A percentile compares a stretch with the other conserved stretches of the same genome.
These are phyloP conservation scores for Sesia bembeciformis DNA, from an alignment of 2,888 invertebrate species.

Conservation along the genomic window DNA sequence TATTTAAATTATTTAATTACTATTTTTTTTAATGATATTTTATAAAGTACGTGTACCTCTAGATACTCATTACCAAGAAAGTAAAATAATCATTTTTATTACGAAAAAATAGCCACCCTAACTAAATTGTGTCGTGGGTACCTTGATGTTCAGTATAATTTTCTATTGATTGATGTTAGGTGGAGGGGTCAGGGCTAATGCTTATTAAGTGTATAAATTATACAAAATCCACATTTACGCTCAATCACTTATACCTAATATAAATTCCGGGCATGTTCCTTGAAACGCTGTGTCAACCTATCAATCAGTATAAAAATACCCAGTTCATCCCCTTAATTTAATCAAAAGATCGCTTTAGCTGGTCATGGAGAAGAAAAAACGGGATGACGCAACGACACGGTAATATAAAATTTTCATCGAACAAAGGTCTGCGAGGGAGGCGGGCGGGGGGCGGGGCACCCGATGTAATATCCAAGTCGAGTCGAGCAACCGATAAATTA, in stretches of 20 bases:
- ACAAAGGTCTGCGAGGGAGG: conserved; percentile 27
- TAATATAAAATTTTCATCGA: conserved; percentile 69
- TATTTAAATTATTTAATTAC: no score
- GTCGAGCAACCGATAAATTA: conserved; percentile 67
- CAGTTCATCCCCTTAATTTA: conserved; percentile 70
- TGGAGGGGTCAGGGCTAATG: conserved; percentile 21
- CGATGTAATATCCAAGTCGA: conserved; percentile 64
- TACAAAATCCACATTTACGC: conserved; percentile 45
- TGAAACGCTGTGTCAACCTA: conserved; percentile 70
- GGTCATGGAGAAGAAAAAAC: conserved; percentile 66
- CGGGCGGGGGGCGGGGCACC: conserved; percentile 31
- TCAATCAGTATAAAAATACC: conserved; percentile 72
- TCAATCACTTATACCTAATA: conserved; percentile 68
- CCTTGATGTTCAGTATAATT: background rate
- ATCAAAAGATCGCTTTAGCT: conserved; percentile 70
- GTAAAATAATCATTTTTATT: no score
- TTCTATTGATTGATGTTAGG: conserved; percentile 30
- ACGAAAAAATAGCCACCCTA: no score
- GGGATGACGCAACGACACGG: conserved; percentile 60
- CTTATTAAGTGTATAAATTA: conserved; percentile 63
- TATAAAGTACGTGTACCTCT: no score
- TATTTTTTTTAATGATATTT: no score
- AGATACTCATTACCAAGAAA: no score
- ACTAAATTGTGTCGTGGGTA: no score
- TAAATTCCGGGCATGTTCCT: conserved; percentile 59